Percentiles rank a stretch among this genome's conserved stretches.
Evolutionary conservation across 2,888 invertebrate species (phyloP).

Genomic region (Sphaerophoria taeniata): DNA sequence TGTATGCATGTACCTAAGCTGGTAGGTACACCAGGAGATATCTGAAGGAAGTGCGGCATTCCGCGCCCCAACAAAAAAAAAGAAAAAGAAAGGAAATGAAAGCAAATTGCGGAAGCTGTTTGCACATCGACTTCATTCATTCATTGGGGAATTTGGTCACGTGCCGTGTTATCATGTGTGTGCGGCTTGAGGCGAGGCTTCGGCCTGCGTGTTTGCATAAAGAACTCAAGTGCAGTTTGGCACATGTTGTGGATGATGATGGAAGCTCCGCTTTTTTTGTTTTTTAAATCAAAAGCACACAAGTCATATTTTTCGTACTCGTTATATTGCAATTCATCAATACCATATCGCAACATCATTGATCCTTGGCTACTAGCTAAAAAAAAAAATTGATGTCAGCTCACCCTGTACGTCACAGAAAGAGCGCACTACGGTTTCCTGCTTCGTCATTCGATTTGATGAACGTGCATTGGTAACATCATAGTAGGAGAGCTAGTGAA

Average conservation of each 20-base stretch:
- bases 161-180: conserved; percentile 63
- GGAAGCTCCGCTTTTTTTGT: background rate
- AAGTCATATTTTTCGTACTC: conserved; percentile 32
- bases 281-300: conserved; percentile 54
- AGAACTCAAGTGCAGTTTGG: conserved; percentile 52
- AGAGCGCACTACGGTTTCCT: conserved; percentile 41
- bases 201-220: conserved; percentile 50
- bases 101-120: conserved; percentile 51
- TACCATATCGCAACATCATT: conserved; percentile 21
- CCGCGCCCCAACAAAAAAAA: conserved; percentile 1
- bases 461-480: conserved; percentile 35
- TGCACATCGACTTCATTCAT: no score
- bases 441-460: conserved; percentile 69
- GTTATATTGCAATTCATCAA: conserved; percentile 34
- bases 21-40: background rate
- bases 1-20: background rate
- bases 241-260: conserved; percentile 30
- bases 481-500: no score
- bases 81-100: conserved; percentile 6
- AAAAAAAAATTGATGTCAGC: conserved; percentile 38
- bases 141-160: conserved; percentile 66
- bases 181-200: no score
- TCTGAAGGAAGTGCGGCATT: no score
- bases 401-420: no score
- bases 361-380: background rate